Base-by-base conservation (phyloP, 2,113 vertebrate species). In the Caranx ignobilis region DNA sequence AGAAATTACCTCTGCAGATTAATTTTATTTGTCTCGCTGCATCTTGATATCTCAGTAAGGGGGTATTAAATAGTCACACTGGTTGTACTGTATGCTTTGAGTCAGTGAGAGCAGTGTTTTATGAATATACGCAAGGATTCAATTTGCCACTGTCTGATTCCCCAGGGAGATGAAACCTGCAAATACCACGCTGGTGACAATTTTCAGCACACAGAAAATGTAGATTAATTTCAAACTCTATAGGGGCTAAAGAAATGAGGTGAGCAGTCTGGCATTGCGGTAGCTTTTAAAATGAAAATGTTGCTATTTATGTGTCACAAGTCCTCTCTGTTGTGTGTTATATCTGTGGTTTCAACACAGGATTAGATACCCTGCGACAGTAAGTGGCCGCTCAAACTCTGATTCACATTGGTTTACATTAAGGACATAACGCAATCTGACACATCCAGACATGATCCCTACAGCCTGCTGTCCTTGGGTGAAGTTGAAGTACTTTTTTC, bases 1-100 rank as follows among this genome's bases (percentile, higher is more conserved):
- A 65, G 16, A 77, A 81, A 74, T 84, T 52, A 60, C 56, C 56
- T 71, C 54, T 72, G 52, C 65, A 66, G 65, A 59, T 79, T 84
- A 21, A 69, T 72, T 72, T 26, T 21, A 43, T 87, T 74, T 6
- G 69, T 81, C 50, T 50, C 50, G 11, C 37, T 75, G 69, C 57
- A 50, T 86, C 55, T 41, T 32, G 39, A 72, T 64, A 54, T 68
- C 55, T 43, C n/a, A 18, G 15, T 47, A 11, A 57, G 26, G 73
- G 55, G 4, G 3, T 77, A 56, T 75, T 71, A 69, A 79, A 65
- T 31, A 73, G 55, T 56, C 54, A 68, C 2, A 19, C n/a, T 69
- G 39, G 34, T 57, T 41, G 35, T 12, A 45, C 3, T 26, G 13
- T 56, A 43, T 8, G n/a, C 34, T 69, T 68, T 9, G 19, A 41